A percentile compares a stretch with the other conserved stretches of the same genome.
Evolutionary conservation across 30 jellyfish, hydroid and myxozoan species (phyloP).

Genomic region (Aurelia sp.): DNA sequence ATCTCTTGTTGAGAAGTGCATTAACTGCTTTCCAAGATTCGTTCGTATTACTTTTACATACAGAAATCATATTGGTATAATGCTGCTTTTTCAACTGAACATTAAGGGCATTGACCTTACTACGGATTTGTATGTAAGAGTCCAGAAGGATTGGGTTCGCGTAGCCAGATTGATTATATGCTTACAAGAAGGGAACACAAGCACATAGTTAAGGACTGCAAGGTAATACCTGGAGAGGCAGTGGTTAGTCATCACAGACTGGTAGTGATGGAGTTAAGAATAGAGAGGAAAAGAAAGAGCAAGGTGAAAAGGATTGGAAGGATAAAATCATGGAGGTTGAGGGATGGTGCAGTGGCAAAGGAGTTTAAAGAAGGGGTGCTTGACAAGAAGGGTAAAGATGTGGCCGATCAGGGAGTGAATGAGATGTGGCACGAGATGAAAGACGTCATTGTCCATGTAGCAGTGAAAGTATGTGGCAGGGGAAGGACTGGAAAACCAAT

Average conservation of each 20-base stretch:
- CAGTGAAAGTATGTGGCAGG: slow-evolving; percentile 15
- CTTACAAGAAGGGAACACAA: slow-evolving; percentile 31
- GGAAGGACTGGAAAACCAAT: slow-evolving; percentile 1
- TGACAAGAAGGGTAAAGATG: slow-evolving; percentile 7
- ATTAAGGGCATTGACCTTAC: too few relatives aligned
- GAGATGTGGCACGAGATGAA: slow-evolving; percentile 15
- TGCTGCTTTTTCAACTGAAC: too few relatives aligned
- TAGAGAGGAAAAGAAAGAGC: slow-evolving; percentile 2
- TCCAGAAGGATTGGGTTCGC: too few relatives aligned
- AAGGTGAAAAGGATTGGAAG: slow-evolving; percentile 16
- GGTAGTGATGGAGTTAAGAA: slow-evolving; percentile 1
- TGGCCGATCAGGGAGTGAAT: slow-evolving; percentile 20
- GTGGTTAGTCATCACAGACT: slow-evolving; percentile 35
- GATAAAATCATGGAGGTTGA: slow-evolving; percentile 18
- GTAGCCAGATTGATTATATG: slow-evolving; percentile 22
- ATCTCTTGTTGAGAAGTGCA: too few relatives aligned
- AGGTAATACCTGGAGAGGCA: slow-evolving; percentile 41
- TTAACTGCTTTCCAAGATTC: too few relatives aligned
- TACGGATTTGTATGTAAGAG: too few relatives aligned
- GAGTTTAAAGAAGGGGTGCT: slow-evolving; percentile 14
- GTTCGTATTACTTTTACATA: too few relatives aligned
- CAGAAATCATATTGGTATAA: too few relatives aligned
- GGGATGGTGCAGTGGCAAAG: slow-evolving; percentile 19
- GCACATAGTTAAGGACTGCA: slow-evolving; percentile 9
- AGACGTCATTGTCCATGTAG: slow-evolving; percentile 8